Conservation (phyloP, 1,140 invertebrate genomes). For the Aporrectodea caliginosa region DNA sequence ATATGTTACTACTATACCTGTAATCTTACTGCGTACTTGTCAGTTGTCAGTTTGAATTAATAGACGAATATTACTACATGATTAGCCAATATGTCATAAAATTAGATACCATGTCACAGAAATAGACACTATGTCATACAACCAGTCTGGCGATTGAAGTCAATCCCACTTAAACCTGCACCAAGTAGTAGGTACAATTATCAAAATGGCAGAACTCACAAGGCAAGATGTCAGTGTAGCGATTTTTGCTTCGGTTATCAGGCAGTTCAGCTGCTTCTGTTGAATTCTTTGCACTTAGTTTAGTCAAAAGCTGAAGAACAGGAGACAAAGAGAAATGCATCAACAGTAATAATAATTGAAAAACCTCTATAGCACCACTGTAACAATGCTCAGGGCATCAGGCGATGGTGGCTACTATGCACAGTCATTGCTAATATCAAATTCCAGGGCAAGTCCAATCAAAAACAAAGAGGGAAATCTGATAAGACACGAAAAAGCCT, state of each 20-base stretch:
- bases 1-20: no score
- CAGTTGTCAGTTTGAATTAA: no score
- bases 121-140: neutral
- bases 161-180: neutral
- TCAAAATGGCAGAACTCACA: slow-evolving; percentile 16
- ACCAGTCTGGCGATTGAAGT: neutral
- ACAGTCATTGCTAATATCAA: neutral
- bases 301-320: slow-evolving; percentile 20
- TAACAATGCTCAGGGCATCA: no score
- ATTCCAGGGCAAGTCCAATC: no score
- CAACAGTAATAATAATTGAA: no score
- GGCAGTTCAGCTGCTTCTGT: slow-evolving; percentile 24
- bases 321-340: neutral
- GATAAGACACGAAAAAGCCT: no score
- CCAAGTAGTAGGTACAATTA: neutral
- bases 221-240: slow-evolving; percentile 31
- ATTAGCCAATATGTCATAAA: no score
- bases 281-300: slow-evolving; percentile 17
- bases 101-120: no score
- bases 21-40: no score
- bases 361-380: no score
- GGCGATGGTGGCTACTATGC: neutral
- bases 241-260: slow-evolving; percentile 28
- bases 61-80: no score
- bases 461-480: no score